Evolutionary conservation across 2,113 vertebrate species (phyloP).

Genomic region (Anguilla rostrata): DNA sequence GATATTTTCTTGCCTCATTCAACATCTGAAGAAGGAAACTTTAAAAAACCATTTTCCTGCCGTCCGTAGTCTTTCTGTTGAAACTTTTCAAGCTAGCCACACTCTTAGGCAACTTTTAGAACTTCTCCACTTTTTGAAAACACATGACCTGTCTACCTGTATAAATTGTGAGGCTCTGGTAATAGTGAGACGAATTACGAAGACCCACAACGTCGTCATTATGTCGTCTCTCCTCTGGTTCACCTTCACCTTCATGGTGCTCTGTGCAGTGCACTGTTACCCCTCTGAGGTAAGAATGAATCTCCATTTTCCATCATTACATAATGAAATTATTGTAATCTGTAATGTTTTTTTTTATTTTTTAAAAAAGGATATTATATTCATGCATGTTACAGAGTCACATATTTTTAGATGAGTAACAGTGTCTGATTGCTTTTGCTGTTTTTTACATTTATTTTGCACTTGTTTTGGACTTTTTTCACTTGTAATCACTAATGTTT

Average conservation of each 20-base stretch:
- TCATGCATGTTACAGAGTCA: neutral
- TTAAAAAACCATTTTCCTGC: neutral
- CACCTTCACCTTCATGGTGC: neutral
- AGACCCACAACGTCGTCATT: neutral
- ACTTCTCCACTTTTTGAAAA: neutral
- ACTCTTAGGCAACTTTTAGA: constrained; percentile 5
- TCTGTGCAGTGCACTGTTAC: neutral
- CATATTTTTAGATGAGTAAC: neutral
- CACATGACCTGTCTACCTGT: neutral
- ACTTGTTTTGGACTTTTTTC: neutral
- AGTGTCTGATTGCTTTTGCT: neutral
- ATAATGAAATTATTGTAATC: neutral
- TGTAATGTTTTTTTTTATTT: too few species aligned
- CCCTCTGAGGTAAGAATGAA: neutral
- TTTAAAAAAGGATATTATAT: neutral
- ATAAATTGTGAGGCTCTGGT: neutral
- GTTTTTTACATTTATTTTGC: neutral
- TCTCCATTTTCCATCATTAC: neutral
- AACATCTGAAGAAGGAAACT: neutral
- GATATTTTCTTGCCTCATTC: too few species aligned
- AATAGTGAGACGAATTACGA: neutral
- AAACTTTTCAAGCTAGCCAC: constrained; percentile 4
- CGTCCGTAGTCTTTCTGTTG: neutral
- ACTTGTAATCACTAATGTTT: too few species aligned
- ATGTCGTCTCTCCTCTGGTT: neutral